Evolutionary conservation across 2,797 vertebrate species (phyloP), one percentile per base, ranked within the genome.

Genomic region (Phalloptychus januarius): DNA sequence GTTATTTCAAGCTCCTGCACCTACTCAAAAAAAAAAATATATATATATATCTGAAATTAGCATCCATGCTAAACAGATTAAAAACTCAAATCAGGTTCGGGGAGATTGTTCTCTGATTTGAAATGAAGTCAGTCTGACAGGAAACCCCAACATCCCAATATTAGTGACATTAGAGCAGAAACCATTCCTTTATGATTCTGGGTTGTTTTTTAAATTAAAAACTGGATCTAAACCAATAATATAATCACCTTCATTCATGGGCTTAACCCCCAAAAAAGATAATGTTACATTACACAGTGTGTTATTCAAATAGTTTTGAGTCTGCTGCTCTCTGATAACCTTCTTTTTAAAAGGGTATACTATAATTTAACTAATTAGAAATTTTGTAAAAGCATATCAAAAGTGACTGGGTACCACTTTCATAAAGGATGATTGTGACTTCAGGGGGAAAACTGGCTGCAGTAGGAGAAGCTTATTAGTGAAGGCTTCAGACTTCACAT

Each of bases 301-400:
- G 23, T 54, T 52, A 48, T 10, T 33, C 15, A 46, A 48, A 15
- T 31, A 25, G 42, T 15, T 31, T 46, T 16, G n/a, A 25, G 50
- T 40, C 13, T 73, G 72, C 38, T 18, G 72, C 38, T 28, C 8
- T 2, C 25, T 13, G 72, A n/a, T 1, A 38, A 8, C 50, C 72
- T 48, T 73, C 23, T 52, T 73, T 40, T 54, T 5, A 50, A 40
- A 20, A 54, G 50, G 48, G 23, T 38, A 7, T 13, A 74, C 25
- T 56, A 40, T 28, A 74, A 58, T 69, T 69, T 6, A 42, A 42
- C 23, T 69, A 69, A 67, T 76, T n/a, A 50, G 6, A 25, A 11
- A 52, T 71, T 78, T 76, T 72, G 72, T 65, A 44, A 72, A 71
- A 40, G 74, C 70, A 77, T 61, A 52, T 12, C 1, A 63, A n/a